Evolutionary conservation across 2,888 invertebrate genomes (phyloP).

Genomic region (Galeruca laticollis): DNA sequence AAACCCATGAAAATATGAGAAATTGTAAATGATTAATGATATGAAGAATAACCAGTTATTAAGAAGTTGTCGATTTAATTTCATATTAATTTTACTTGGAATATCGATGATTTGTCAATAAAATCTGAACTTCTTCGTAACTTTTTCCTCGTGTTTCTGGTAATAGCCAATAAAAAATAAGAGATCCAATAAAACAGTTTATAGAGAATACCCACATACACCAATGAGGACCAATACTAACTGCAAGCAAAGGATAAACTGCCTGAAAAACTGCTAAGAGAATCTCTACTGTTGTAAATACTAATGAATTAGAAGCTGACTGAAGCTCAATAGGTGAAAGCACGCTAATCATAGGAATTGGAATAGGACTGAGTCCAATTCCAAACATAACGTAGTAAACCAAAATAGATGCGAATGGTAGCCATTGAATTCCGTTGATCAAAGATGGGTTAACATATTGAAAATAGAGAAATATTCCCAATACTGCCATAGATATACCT

Average conservation of each 20-base stretch:
- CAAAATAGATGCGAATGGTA: neutral
- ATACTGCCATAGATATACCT: neutral
- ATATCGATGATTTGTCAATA: too few relatives aligned
- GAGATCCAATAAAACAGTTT: neutral
- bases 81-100: too few relatives aligned
- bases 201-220: neutral
- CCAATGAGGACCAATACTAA: neutral
- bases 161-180: neutral
- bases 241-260: neutral
- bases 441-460: neutral
- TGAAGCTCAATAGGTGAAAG: neutral
- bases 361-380: neutral
- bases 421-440: neutral
- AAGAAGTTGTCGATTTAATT: too few relatives aligned
- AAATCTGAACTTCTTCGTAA: neutral
- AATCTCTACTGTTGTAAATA: neutral
- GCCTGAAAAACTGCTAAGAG: neutral
- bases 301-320: neutral
- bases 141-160: neutral
- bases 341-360: neutral
- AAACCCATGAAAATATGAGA: too few relatives aligned
- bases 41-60: too few relatives aligned
- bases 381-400: neutral
- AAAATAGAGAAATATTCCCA: conserved; percentile 15
- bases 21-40: too few relatives aligned